Conservation (phyloP, 2,888 invertebrate species). For the Sinhomidia bicolor region DNA sequence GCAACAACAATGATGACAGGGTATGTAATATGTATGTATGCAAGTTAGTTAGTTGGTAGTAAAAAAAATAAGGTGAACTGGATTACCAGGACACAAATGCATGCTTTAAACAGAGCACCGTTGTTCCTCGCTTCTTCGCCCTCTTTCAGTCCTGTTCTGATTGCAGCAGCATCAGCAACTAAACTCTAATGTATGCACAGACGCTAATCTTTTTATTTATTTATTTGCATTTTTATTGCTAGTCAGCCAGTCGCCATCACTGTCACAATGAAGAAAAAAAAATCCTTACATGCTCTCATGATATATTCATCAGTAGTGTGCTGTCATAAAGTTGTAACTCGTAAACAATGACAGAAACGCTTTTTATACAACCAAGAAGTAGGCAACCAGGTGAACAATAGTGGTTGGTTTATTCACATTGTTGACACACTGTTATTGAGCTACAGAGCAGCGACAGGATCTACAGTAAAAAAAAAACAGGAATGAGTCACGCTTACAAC, state of each 20-base stretch:
- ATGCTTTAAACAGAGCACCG: conserved; percentile 4
- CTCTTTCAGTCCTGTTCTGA: neutral
- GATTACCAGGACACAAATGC: neutral
- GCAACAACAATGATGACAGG: too few relatives aligned
- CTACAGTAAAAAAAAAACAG: neutral
- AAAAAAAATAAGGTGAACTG: conserved; percentile 7
- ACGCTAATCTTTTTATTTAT: neutral
- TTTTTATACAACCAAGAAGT: too few relatives aligned
- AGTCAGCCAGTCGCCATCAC: neutral
- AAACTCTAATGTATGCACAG: neutral
- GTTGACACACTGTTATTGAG: neutral
- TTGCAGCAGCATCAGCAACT: too few relatives aligned
- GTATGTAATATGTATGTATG: too few relatives aligned
- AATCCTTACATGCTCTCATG: neutral
- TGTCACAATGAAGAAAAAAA: neutral
- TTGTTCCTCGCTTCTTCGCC: neutral
- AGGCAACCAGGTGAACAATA: too few relatives aligned
- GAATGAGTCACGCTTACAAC: conserved; percentile 17
- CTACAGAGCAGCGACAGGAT: neutral
- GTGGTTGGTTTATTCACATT: neutral
- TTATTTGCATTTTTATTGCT: neutral
- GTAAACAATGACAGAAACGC: neutral
- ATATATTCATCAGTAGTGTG: neutral
- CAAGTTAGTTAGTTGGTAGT: neutral
- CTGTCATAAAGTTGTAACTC: neutral